These are phyloP conservation scores for Tetragonula carbonaria DNA, from an alignment of 2,888 invertebrate genomes.

Conservation along the genomic window DNA sequence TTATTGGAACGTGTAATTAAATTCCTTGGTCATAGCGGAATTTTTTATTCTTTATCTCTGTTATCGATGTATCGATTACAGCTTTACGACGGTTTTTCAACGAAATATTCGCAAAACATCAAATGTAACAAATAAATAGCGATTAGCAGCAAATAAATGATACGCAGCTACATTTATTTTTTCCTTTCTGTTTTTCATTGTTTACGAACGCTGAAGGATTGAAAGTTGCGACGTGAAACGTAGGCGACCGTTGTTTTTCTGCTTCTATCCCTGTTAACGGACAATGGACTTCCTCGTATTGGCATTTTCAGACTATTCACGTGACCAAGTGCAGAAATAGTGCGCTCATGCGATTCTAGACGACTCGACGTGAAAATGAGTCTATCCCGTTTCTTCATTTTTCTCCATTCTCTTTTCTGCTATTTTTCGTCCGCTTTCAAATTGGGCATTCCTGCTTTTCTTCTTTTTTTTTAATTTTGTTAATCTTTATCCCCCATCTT, in stretches of 20 bases:
- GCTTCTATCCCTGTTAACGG: slow-evolving; percentile 39
- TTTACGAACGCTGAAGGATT: slow-evolving; percentile 25
- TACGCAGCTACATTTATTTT: not conserved
- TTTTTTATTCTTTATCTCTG: not conserved
- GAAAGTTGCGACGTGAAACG: slow-evolving; percentile 39
- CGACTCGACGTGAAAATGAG: slow-evolving; percentile 44
- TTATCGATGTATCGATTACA: slow-evolving; percentile 3
- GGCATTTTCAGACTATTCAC: slow-evolving; percentile 54
- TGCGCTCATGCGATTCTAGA: slow-evolving; percentile 25
- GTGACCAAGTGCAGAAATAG: slow-evolving; percentile 40
- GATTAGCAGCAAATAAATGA: slow-evolving; percentile 5
- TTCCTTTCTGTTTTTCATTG: not conserved
- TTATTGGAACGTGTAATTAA: slow-evolving; percentile 7
- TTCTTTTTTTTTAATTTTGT: slow-evolving; percentile 7
- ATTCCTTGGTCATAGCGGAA: slow-evolving; percentile 3
- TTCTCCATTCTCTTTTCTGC: not conserved
- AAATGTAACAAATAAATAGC: not conserved
- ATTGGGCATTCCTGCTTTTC: not conserved
- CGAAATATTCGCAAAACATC: not conserved
- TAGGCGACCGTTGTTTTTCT: slow-evolving; percentile 35
- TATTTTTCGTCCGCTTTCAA: not conserved
- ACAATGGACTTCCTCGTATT: slow-evolving; percentile 70
- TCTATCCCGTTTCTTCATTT: slow-evolving; percentile 30
- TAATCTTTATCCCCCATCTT: not conserved
- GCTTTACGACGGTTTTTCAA: not conserved